Evolutionary conservation across 2,113 vertebrate genomes (phyloP).

Genomic region (Eurystomus gularis): DNA sequence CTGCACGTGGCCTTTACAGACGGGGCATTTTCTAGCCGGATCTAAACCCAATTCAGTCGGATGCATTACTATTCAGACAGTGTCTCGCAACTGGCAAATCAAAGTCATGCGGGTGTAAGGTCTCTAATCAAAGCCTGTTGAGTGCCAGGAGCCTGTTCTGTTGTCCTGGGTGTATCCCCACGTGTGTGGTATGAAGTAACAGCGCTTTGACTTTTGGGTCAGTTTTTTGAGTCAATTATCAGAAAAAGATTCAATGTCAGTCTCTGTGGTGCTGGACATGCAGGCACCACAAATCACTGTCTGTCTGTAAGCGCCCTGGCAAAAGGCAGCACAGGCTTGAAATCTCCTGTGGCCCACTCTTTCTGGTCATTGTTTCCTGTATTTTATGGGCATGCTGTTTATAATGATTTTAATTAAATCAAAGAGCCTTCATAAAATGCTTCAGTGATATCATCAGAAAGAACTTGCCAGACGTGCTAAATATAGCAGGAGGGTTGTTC

Average conservation of each 20-base stretch:
- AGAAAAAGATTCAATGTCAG: neutral
- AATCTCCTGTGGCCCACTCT: neutral
- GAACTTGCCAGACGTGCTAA: neutral
- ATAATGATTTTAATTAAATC: neutral
- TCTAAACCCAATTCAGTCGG: neutral
- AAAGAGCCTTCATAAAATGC: neutral
- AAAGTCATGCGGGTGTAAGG: neutral
- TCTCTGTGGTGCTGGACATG: neutral
- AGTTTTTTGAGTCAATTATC: neutral
- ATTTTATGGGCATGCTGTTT: neutral
- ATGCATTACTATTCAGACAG: neutral
- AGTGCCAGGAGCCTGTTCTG: neutral
- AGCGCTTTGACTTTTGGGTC: neutral
- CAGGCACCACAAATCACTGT: neutral
- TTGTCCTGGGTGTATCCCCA: neutral
- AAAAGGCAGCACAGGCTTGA: neutral
- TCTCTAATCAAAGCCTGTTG: neutral
- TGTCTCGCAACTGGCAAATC: neutral
- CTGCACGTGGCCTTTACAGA: neutral
- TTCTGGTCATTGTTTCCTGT: neutral
- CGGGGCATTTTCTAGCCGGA: neutral
- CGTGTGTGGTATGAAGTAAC: rapidly evolving
- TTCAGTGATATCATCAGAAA: neutral
- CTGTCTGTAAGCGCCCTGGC: neutral
- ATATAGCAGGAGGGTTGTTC: neutral